Percentiles rank a stretch among this genome's conserved stretches.
These are phyloP conservation scores for Clistopyga incitator DNA, from an alignment of 2,888 invertebrate species.

Conservation along the genomic window DNA sequence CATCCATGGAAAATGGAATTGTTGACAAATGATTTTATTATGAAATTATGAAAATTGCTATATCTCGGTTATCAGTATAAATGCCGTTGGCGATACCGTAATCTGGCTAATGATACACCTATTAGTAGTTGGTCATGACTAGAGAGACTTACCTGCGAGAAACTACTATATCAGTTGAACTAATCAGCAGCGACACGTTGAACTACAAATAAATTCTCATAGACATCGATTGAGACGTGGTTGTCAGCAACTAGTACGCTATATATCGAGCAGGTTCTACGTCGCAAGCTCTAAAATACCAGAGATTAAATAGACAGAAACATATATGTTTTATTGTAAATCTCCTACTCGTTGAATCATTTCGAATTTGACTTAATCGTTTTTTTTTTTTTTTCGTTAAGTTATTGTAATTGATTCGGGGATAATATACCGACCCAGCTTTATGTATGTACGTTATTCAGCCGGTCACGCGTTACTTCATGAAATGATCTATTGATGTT, in stretches of 20 bases:
- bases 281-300: not conserved
- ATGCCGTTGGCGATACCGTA: not conserved
- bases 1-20: no score
- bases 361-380: not conserved
- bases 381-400: not conserved
- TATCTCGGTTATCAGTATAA: not conserved
- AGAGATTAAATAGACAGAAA: not conserved
- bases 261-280: not conserved
- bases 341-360: not conserved
- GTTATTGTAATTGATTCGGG: not conserved
- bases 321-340: slow-evolving; percentile 14
- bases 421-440: slow-evolving; percentile 16
- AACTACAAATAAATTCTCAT: not conserved
- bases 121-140: not conserved
- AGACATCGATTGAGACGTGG: not conserved
- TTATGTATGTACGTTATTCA: not conserved
- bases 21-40: no score
- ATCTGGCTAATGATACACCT: no score
- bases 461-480: not conserved
- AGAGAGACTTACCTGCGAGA: not conserved
- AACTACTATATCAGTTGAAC: not conserved
- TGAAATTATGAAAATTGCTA: not conserved
- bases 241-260: not conserved
- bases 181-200: not conserved
- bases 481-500: slow-evolving; percentile 6